These are phyloP conservation scores for Corythoichthys haematopterus DNA, from an alignment of 2,113 vertebrate genomes.

Conservation along the genomic window DNA sequence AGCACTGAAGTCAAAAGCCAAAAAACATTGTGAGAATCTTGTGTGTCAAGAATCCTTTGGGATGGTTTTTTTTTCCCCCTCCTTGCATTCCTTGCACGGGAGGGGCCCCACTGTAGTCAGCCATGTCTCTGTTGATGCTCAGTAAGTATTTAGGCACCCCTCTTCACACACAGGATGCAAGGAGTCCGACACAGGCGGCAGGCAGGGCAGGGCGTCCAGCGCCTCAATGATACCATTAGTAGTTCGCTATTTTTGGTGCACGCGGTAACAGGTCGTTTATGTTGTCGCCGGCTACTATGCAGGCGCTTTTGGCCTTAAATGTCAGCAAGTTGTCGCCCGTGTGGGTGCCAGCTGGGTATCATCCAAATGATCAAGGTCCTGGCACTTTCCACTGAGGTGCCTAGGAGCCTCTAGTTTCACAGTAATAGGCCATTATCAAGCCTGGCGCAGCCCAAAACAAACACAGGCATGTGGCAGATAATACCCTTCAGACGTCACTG, in stretches of 20 bases:
- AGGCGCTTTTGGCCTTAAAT: slow-evolving; percentile 24
- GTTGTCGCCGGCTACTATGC: slow-evolving; percentile 27
- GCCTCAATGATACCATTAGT: slow-evolving; percentile 33
- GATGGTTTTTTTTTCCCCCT: slow-evolving; percentile 1
- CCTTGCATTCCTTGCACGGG: slow-evolving; percentile 49
- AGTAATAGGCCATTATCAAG: slow-evolving; percentile 68
- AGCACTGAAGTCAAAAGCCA: background rate
- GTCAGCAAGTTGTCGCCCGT: background rate
- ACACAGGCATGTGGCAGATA: slow-evolving; percentile 67
- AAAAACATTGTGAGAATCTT: background rate
- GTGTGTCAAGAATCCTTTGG: background rate
- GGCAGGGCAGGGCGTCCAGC: slow-evolving; percentile 12
- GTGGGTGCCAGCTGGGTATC: slow-evolving; percentile 40
- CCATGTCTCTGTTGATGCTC: slow-evolving; percentile 17
- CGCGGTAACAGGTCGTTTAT: slow-evolving; percentile 17
- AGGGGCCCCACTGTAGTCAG: slow-evolving; percentile 17
- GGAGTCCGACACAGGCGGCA: slow-evolving; percentile 17
- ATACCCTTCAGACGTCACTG: slow-evolving; percentile 65
- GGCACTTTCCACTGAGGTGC: slow-evolving; percentile 44
- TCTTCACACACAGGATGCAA: slow-evolving; percentile 17
- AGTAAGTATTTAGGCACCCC: slow-evolving; percentile 21
- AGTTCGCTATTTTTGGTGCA: background rate
- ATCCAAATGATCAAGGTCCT: slow-evolving; percentile 43
- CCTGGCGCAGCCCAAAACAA: slow-evolving; percentile 64
- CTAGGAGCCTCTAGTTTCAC: slow-evolving; percentile 38